Percentiles rank a stretch among this genome's conserved stretches.
Evolutionary conservation across 2,113 vertebrate species (phyloP).

Genomic region (Murina feae): DNA sequence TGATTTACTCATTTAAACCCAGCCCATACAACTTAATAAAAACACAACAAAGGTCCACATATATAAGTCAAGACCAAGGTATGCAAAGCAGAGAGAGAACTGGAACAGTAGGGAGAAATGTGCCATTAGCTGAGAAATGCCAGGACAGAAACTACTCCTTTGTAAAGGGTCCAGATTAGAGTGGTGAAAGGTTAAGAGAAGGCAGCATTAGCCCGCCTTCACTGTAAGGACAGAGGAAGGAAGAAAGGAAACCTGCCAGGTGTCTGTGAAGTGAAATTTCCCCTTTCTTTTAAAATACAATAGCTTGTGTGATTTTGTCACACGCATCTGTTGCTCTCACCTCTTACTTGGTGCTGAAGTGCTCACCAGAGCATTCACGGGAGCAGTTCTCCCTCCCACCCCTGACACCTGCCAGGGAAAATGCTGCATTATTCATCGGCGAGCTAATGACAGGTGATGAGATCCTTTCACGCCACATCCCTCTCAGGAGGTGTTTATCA

Average conservation of each 20-base stretch:
- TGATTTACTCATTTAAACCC: neutral
- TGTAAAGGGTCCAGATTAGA: neutral
- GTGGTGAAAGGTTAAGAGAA: slow-evolving; percentile 35
- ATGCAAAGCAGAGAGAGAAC: neutral
- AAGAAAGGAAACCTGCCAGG: slow-evolving; percentile 73
- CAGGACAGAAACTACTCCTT: neutral
- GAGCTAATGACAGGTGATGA: slow-evolving; percentile 91
- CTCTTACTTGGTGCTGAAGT: slow-evolving; percentile 84
- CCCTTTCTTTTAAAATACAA: slow-evolving; percentile 84
- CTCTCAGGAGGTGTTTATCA: slow-evolving; percentile 90
- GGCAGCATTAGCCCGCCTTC: slow-evolving; percentile 64
- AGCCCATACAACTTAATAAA: neutral
- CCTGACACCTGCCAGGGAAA: slow-evolving; percentile 87
- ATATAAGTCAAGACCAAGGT: neutral
- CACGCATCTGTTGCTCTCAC: slow-evolving; percentile 85
- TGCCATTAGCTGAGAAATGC: slow-evolving; percentile 26
- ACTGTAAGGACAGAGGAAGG: slow-evolving; percentile 31
- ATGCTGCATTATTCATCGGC: slow-evolving; percentile 89
- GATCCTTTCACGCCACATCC: slow-evolving; percentile 89
- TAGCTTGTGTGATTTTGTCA: slow-evolving; percentile 85
- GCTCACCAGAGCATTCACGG: slow-evolving; percentile 85
- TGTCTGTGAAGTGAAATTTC: slow-evolving; percentile 82
- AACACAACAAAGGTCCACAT: neutral
- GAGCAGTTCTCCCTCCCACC: slow-evolving; percentile 84
- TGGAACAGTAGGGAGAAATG: neutral